Base-by-base conservation (phyloP, 2,797 vertebrate species). In the Eurystomus glaucurus region DNA sequence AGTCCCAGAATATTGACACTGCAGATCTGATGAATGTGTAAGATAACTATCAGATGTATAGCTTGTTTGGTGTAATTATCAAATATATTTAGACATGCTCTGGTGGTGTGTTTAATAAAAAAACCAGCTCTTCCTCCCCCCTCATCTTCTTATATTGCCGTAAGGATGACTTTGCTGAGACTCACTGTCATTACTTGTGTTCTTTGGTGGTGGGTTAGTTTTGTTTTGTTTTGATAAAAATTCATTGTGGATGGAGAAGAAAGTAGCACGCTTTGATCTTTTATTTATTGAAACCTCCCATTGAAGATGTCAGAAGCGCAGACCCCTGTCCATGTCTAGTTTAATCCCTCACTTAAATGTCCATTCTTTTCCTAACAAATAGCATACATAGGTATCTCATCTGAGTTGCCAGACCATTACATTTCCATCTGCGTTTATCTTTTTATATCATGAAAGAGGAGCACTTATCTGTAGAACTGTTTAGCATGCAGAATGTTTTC, bases 401-500 rank as follows among this genome's bases (percentile, higher is more conserved):
- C 11, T 35, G 21, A 37, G 14, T 70, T 88, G n/a, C 25, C 39
- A 54, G 46, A 48, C 31, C 66, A 15, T 85, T 66, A 7, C 9
- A 54, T 93, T 86, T 78, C 46, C 28, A 37, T 35, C 68, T 89
- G 28, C 16, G 6, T 74, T 89, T 79, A n/a, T 90, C 21, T 90
- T 65, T 50, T 52, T 82, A 39, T 41, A 2, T 64, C 46, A 35
- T 39, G 51, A 85, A 89, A 62, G 41, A 54, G 50, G 45, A 51
- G 15, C 20, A 20, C 35, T 86, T 87, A 35, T 18, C 23, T 35
- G 2, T 41, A 37, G 54, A 86, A 33, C 39, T 35, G 0, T 20
- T 45, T 50, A 88, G 48, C 51, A 39, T 46, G 19, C 45, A 35
- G 35, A 80, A 92, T 77, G 11, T 86, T 66, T 69, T 61, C 64